Conservation (phyloP, 2,888 invertebrate genomes). For the Drosophila borealis region DNA sequence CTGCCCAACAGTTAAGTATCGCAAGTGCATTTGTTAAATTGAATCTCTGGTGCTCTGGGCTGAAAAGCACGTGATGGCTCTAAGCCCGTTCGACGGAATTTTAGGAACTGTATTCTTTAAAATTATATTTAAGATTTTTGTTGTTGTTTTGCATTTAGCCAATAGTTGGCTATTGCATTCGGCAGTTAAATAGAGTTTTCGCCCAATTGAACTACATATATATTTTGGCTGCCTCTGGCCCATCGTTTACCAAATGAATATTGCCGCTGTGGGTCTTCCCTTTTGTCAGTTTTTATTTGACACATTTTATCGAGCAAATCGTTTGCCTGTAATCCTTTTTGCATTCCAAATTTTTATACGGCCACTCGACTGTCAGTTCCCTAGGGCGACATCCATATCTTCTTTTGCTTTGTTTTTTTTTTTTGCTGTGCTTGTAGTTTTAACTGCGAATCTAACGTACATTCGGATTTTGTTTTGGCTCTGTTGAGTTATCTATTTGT, state of each 20-base stretch:
- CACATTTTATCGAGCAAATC: constrained; percentile 70
- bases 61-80: constrained; percentile 26
- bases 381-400: constrained; percentile 40
- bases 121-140: background rate
- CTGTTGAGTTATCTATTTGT: constrained; percentile 28
- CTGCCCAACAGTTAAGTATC: constrained; percentile 49
- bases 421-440: constrained; percentile 35
- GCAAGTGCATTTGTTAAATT: constrained; percentile 4
- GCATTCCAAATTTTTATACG: constrained; percentile 54
- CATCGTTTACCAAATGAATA: constrained; percentile 55
- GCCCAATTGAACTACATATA: background rate
- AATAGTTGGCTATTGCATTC: background rate
- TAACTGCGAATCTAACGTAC: constrained; percentile 48
- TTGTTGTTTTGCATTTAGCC: background rate
- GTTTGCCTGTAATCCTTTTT: constrained; percentile 58
- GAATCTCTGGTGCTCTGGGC: constrained; percentile 1
- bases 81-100: constrained; percentile 2
- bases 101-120: background rate
- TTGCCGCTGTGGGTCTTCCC: constrained; percentile 36
- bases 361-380: constrained; percentile 30
- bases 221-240: background rate
- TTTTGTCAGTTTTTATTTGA: constrained; percentile 67
- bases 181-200: too few species aligned
- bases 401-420: constrained; percentile 2
- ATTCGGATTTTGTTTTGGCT: constrained; percentile 33